Conservation (phyloP, 2,113 vertebrate genomes). For the Raja brachyura region DNA sequence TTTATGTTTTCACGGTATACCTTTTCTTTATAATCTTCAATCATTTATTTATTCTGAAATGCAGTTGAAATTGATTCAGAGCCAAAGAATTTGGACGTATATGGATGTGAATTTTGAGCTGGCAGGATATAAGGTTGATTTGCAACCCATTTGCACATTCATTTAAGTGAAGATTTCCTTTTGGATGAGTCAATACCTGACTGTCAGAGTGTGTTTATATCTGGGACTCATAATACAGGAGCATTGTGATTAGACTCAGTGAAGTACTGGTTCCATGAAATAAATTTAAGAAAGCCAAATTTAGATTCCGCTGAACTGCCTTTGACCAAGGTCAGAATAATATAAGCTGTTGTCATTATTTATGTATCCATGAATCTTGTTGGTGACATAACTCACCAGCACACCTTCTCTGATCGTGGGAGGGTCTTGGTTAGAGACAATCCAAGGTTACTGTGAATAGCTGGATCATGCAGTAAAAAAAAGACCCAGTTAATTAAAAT, state of each 20-base stretch:
- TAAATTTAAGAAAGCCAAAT: background rate
- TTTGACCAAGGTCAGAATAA: slow-evolving; percentile 17
- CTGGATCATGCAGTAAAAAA: background rate
- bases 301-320: slow-evolving; percentile 13
- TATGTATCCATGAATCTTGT: background rate
- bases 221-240: slow-evolving; percentile 12
- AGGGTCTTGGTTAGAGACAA: background rate
- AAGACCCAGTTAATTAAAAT: background rate
- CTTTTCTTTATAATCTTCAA: background rate
- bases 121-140: background rate
- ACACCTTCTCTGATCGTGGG: background rate
- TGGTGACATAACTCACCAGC: background rate
- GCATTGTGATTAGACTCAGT: slow-evolving; percentile 25
- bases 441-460: background rate
- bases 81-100: background rate
- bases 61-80: background rate
- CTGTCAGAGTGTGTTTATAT: slow-evolving; percentile 22
- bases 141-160: slow-evolving; percentile 16
- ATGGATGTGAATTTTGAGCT: background rate
- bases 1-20: background rate
- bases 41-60: background rate
- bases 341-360: slow-evolving; percentile 20
- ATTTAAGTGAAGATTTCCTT: slow-evolving; percentile 13
- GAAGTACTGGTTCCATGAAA: slow-evolving; percentile 24
- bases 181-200: slow-evolving; percentile 5